Base-by-base conservation (phyloP, 37 sponge, comb jelly and placozoan species). In the Spongilla lacustris region DNA sequence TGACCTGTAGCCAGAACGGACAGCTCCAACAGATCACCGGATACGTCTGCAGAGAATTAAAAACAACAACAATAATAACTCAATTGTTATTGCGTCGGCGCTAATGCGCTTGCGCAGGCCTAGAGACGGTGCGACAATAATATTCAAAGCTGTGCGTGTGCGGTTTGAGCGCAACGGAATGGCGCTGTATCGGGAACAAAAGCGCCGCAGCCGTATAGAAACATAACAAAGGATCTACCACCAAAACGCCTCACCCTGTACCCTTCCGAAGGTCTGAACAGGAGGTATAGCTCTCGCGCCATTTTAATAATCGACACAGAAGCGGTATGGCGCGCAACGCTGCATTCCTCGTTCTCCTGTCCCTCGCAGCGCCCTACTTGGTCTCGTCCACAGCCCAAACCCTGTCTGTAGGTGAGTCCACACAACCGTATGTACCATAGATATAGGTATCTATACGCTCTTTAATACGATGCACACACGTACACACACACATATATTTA, bases 1-100 rank as follows among this genome's bases (percentile, higher is more conserved):
- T 67, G 79, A 17, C 36, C 86, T 21, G 29, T 22, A 73, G 84
- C 31, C 31, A 79, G 71, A 66, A 86, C 80, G 24, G 86, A 86
- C 24, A 86, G 25, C 48, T 86, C 86, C 80, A 86, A 30, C 26
- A 79, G 13, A 8, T 79, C 37, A 4, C 79, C 86, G 6, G 31
- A 46, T 25, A 72, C 22, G 33, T 29, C 86, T 86, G 68, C 11
- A 68, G 48, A 49, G 35, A 25, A 41, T 9, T 9, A 41, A 41
- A 41, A 41, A 41, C 3, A 41, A n/a, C n/a, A n/a, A n/a, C n/a
- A n/a, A n/a, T n/a, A n/a, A n/a, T n/a, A n/a, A n/a, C n/a, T n/a
- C n/a, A n/a, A n/a, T n/a, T n/a, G n/a, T n/a, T n/a, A n/a, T n/a
- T n/a, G n/a, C n/a, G n/a, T n/a, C n/a, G n/a, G n/a, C n/a, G n/a